These are phyloP conservation scores for Drosophila biarmipes DNA, from an alignment of 1,140 invertebrate species.

Conservation along the genomic window DNA sequence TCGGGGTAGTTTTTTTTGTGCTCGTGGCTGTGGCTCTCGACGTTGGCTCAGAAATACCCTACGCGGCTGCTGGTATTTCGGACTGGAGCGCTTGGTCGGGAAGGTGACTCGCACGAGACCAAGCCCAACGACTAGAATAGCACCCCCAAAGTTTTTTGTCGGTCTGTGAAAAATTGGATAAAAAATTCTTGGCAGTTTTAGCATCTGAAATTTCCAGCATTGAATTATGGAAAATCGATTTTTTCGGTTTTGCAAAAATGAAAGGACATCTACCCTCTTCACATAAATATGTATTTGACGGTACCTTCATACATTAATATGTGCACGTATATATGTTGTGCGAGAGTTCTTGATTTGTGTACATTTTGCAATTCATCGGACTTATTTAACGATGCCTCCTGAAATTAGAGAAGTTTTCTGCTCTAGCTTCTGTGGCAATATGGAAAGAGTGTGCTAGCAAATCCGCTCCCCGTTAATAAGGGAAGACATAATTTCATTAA, in stretches of 20 bases:
- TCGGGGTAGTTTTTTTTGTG: constrained; percentile 76
- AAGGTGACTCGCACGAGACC: constrained; percentile 31
- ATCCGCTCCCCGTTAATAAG: constrained; percentile 17
- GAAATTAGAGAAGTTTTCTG: neutral
- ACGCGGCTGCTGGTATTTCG: neutral
- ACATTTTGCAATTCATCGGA: constrained; percentile 17
- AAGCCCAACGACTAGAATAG: constrained; percentile 28
- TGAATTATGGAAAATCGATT: constrained; percentile 82
- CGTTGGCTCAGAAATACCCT: constrained; percentile 40
- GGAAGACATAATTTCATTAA: constrained; percentile 28
- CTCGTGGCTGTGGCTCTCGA: constrained; percentile 4
- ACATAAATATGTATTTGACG: constrained; percentile 6
- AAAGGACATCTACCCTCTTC: constrained; percentile 46
- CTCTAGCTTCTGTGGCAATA: neutral
- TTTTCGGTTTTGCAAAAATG: constrained; percentile 66
- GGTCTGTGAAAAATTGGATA: constrained; percentile 79
- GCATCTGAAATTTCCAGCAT: constrained; percentile 80
- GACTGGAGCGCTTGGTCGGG: neutral
- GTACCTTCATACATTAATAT: constrained; percentile 3
- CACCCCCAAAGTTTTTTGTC: constrained; percentile 72
- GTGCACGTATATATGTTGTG: neutral
- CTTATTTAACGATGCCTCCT: constrained; percentile 4
- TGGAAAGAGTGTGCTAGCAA: constrained; percentile 4
- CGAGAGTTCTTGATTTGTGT: constrained; percentile 9
- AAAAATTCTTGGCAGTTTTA: constrained; percentile 79